phyloP scores from a whole-genome alignment of 2,113 vertebrate genomes.

The Theristicus caerulescens region DNA sequence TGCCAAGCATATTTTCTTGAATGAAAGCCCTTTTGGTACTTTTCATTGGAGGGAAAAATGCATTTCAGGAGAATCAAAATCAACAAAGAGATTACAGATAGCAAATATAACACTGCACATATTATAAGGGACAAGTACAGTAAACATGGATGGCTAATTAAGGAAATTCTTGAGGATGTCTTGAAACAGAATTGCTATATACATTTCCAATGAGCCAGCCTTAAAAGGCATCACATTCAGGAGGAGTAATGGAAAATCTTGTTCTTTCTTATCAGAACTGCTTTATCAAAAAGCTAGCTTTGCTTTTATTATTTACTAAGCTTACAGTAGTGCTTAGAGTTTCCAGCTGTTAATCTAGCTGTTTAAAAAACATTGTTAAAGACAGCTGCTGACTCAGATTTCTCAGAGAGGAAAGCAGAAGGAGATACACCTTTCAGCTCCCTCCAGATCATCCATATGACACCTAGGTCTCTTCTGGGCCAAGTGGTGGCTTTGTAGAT shows the following conservation, averaged over 20 bases:
- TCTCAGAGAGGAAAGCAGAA: not conserved
- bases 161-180: slow-evolving; percentile 50
- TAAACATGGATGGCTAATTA: slow-evolving; percentile 67
- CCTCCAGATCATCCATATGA: not conserved
- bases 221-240: not conserved
- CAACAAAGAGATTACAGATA: slow-evolving; percentile 79
- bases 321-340: not conserved
- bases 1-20: slow-evolving; percentile 80
- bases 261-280: not conserved
- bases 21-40: slow-evolving; percentile 75
- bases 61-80: slow-evolving; percentile 74
- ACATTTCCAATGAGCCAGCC: not conserved
- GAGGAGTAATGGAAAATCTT: not conserved
- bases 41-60: slow-evolving; percentile 67
- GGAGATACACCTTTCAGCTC: not conserved
- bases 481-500: not conserved
- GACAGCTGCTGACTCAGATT: not conserved
- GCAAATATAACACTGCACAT: slow-evolving; percentile 70
- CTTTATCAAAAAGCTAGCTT: not conserved
- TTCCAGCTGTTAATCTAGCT: not conserved
- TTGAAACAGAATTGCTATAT: slow-evolving; percentile 47
- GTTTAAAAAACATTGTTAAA: not conserved
- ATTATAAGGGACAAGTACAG: slow-evolving; percentile 71
- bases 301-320: not conserved
- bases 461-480: not conserved